Evolutionary conservation across 1,140 invertebrate species (phyloP), one percentile per base, ranked within the genome.

Genomic region (Caenorhabditis briggsae): DNA sequence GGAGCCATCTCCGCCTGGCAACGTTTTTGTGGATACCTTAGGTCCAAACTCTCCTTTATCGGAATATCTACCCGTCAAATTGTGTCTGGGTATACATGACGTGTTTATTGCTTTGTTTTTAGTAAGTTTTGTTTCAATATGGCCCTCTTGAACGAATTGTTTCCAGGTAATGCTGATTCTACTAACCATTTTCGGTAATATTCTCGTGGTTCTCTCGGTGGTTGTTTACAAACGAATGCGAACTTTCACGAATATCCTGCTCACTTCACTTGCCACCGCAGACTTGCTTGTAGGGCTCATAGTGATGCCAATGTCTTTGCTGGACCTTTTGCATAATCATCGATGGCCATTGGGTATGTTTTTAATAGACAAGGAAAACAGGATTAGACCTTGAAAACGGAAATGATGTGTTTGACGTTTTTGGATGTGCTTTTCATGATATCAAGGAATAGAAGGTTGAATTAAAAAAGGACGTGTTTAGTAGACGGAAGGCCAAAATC

Each of bases 261-360:
- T 92, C 18, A 92, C 92, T 43, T 92, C 91, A 14, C 70, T 92
- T 16, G 91, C 91, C 25, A 92, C 91, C n/a, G 92, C 91, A n/a
- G 94, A 94, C 89, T 86, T 94, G 12, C 89, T 94, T 5, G 94
- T 94, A 16, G 94, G 93, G 1, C 87, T 94, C 20, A 83, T 94
- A 46, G 93, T 94, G n/a, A 94, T 94, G 93, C 94, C 94, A 14
- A 91, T 94, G 56, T 92, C 93, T 1, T 90, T 92, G 20, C 82
- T 92, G 25, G 92, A 92, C 85, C 85, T 92, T 53, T 86, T 92
- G 25, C 90, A 92, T 85, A 53, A 87, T 20, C 91, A 92, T 84
- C 86, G 90, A n/a, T 94, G 94, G 94, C 88, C 91, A 14, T 91
- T 94, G n/a, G 93, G 93, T 55, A 86, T 92, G 43, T 89, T 91